Evolutionary conservation across 2,888 invertebrate species (phyloP), one percentile per base, ranked within the genome.

Genomic region (Alcis repandata): DNA sequence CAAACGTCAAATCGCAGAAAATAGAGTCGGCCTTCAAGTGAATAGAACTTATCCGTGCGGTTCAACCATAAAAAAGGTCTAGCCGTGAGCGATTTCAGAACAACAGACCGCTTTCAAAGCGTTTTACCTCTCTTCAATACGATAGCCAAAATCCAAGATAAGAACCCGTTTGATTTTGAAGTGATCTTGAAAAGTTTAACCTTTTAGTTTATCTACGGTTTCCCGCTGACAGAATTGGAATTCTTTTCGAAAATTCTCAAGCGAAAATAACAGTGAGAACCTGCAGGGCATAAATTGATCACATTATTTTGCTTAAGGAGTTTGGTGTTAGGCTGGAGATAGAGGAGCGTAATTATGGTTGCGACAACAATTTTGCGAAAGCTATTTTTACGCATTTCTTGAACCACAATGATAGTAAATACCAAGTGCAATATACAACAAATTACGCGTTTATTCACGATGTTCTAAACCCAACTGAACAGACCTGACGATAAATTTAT

Each of bases 71-170:
- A 80, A 83, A 80, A 80, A 78, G 81, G 78, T 78, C 73, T 71
- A 76, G 80, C 84, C 84, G 77, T 76, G 76, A 85, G 86, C 84
- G 79, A 79, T 86, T 81, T 80, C 70, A 78, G 76, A 78, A 84
- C 80, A 83, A 78, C 74, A 79, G 75, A 69, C 81, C 79, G 78
- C 79, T 82, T 81, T 81, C 75, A 82, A 77, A 75, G 77, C 71
- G 52, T 40, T 66, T 66, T 61, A 60, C 76, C 68, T 75, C 69
- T 69, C 68, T 78, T 74, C 79, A 82, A 82, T 77, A 76, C 78
- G 76, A 80, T 83, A 76, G 77, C 77, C 77, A 81, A 82, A 81
- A 79, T 82, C 76, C 69, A 72, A 75, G 71, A 79, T 81, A 78
- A 79, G 76, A 76, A 72, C 70, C 75, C 71, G 75, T 77, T 80